A percentile compares a stretch with the other conserved stretches of the same genome.
Conservation (phyloP, 2,888 invertebrate genomes). For the Drosophila rellima region DNA sequence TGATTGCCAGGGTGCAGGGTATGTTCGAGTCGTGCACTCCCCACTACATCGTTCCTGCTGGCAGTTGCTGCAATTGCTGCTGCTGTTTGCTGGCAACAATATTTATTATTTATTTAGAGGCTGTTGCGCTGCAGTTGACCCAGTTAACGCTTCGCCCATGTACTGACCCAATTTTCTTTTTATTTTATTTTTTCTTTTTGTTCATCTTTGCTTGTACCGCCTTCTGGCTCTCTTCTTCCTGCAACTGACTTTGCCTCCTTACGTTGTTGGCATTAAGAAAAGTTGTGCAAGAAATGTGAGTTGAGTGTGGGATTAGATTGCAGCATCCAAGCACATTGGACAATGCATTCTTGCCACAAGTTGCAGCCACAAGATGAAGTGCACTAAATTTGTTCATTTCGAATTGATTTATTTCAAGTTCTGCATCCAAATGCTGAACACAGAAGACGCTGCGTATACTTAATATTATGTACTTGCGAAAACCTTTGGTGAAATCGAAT, state of each 20-base stretch:
- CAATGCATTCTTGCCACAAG: conserved; percentile 13
- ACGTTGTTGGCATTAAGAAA: conserved; percentile 18
- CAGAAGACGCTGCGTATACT: not conserved
- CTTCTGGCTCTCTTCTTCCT: not conserved
- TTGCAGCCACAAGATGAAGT: not conserved
- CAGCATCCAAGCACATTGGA: conserved; percentile 6
- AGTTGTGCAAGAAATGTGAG: conserved; percentile 29
- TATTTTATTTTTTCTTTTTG: conserved; percentile 4
- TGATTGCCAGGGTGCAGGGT: not conserved
- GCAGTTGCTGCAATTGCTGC: conserved; percentile 11
- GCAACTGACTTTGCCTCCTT: not conserved
- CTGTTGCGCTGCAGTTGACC: conserved; percentile 64
- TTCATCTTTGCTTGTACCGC: conserved; percentile 4
- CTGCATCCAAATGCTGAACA: not conserved
- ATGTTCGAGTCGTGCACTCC: not conserved
- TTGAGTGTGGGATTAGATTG: conserved; percentile 31
- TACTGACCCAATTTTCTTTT: conserved; percentile 49
- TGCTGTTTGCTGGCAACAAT: conserved; percentile 57
- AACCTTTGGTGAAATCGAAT: not conserved
- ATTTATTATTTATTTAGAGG: conserved; percentile 73
- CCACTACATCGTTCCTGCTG: not conserved
- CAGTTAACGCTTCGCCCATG: conserved; percentile 63
- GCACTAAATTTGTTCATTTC: conserved; percentile 2
- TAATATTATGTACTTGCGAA: not conserved
- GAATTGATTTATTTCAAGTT: conserved; percentile 3